Evolutionary conservation across 2,797 vertebrate species (phyloP).

Genomic region (Intellagama lesueurii): DNA sequence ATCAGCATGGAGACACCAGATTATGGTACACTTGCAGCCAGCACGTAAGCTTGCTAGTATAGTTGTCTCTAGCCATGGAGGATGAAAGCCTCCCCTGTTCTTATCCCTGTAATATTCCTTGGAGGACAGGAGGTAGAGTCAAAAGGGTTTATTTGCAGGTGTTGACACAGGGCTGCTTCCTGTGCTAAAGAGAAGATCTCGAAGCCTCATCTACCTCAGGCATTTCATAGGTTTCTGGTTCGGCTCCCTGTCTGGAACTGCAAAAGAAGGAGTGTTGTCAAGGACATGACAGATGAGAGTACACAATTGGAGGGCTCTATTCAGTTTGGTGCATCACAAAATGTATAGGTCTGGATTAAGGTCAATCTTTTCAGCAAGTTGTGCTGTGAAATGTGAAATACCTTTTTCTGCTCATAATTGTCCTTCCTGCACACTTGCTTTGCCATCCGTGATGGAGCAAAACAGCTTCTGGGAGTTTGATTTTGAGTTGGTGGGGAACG

Average conservation of each 20-base stretch:
- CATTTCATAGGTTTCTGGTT: background rate
- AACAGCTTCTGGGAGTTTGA: background rate
- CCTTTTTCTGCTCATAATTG: no score
- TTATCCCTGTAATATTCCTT: background rate
- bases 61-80: background rate
- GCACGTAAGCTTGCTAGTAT: background rate
- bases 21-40: background rate
- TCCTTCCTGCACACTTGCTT: background rate
- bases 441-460: background rate
- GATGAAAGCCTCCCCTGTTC: no score
- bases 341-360: background rate
- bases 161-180: background rate
- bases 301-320: background rate
- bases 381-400: background rate
- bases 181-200: background rate
- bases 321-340: background rate
- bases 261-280: background rate
- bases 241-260: background rate
- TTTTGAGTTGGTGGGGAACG: no score
- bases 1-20: background rate
- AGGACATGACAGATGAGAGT: background rate
- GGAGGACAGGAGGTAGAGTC: background rate
- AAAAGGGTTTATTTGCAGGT: background rate
- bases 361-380: background rate
- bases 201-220: background rate